These are phyloP conservation scores for Haliclystus octoradiatus DNA, from an alignment of 30 jellyfish, hydroid and myxozoan genomes.

Conservation along the genomic window DNA sequence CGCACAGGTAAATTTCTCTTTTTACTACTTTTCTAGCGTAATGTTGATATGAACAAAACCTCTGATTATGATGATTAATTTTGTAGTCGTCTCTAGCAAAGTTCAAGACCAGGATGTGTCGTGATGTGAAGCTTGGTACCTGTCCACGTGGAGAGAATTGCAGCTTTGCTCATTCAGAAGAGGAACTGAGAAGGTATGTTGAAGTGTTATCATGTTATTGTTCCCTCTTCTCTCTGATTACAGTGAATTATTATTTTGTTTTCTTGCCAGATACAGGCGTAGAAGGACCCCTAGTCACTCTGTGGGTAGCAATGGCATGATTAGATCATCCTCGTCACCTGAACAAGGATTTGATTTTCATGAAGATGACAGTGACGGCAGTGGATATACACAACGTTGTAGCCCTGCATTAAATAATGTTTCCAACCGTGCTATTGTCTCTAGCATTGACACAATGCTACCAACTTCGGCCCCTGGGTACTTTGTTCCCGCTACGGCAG, in stretches of 20 bases:
- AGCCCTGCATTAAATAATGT: too few species aligned
- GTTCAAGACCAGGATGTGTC: constrained; percentile 93
- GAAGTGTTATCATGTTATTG: neutral
- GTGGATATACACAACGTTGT: too few species aligned
- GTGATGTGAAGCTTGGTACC: constrained; percentile 66
- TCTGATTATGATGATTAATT: neutral
- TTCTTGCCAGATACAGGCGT: neutral
- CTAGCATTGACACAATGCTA: too few species aligned
- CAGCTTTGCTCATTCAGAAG: constrained; percentile 89
- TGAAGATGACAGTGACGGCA: neutral
- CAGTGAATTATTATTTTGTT: neutral
- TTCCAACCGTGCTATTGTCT: too few species aligned
- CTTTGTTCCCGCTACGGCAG: too few species aligned
- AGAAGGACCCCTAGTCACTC: neutral
- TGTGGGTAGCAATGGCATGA: neutral
- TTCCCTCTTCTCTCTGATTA: neutral
- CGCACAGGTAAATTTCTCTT: constrained; percentile 46
- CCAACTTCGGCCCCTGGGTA: too few species aligned
- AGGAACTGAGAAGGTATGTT: constrained; percentile 80
- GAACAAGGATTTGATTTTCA: neutral
- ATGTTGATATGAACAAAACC: neutral
- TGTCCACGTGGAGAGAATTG: constrained; percentile 97
- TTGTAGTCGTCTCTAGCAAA: constrained; percentile 40
- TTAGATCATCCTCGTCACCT: neutral
- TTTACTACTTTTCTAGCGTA: neutral